Base-by-base conservation (phyloP, 2,113 vertebrate genomes). In the Aythya baeri region DNA sequence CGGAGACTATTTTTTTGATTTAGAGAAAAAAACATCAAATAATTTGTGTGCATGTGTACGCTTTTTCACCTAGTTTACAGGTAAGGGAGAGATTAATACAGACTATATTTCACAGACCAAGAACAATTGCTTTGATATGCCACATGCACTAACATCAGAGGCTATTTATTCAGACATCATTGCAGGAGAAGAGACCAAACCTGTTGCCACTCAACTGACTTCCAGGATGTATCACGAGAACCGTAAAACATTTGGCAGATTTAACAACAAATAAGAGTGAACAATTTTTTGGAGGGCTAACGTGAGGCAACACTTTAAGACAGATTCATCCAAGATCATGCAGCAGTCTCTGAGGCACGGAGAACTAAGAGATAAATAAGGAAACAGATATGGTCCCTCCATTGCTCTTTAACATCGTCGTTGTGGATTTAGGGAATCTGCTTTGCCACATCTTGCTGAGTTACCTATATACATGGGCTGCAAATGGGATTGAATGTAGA, bases 1-100 rank as follows among this genome's bases (percentile, higher is more conserved):
- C 3, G 43, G 86, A 91, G 73, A 80, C 50, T 44, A n/a, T 27
- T 23, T 41, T 66, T 91, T 65, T 91, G 22, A 81, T 72, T 74
- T 11, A 4, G 61, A 77, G 82, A 77, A 77, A 49, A 88, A 86
- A 75, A 68, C 81, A 88, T 92, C 71, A 83, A 41, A 85, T 83
- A 50, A 36, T 55, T 77, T 44, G 14, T 50, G 82, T 83, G 78
- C 61, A 91, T 91, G 68, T 93, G 29, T 20, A 63, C 83, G 81
- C 32, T 89, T 97, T 95, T 90, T 61, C 59, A 81, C 71, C 65
- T 82, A 55, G 17, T 13, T 75, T 76, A 86, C 82, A 83, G 91
- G 72, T 74, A 55, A 88, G n/a, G 54, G 46, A 38, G 49, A 72
- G 72, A 55, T 43, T 26, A 83, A 72, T 41, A n/a, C 43, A 54